phyloP scores from a whole-genome alignment of 2,797 vertebrate species.

The Protonibea diacanthus region DNA sequence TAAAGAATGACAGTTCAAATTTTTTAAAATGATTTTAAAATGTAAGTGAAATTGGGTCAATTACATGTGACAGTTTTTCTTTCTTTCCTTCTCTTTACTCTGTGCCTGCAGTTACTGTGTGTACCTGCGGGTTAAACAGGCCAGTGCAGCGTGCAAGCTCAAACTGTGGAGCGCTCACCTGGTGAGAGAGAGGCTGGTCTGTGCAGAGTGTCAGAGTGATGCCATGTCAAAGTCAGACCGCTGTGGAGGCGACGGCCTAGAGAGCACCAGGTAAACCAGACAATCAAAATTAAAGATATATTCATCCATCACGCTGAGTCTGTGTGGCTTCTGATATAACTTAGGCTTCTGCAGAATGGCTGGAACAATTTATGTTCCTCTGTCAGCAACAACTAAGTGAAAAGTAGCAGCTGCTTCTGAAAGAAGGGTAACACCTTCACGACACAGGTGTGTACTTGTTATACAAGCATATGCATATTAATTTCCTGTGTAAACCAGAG shows the following conservation, averaged over 20 bases:
- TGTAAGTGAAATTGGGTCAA: neutral
- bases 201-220: slow-evolving; percentile 86
- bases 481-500: neutral
- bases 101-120: slow-evolving; percentile 85
- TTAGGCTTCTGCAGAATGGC: neutral
- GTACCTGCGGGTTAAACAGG: slow-evolving; percentile 87
- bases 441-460: neutral
- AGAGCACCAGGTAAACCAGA: slow-evolving; percentile 82
- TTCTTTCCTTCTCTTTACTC: neutral
- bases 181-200: slow-evolving; percentile 82
- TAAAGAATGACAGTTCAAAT: neutral
- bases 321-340: neutral
- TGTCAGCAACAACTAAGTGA: neutral
- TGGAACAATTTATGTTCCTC: neutral
- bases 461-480: neutral
- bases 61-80: neutral
- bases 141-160: slow-evolving; percentile 81
- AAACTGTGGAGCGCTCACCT: slow-evolving; percentile 86
- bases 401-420: neutral
- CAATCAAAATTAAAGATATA: neutral
- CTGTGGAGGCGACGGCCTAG: slow-evolving; percentile 86
- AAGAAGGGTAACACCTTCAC: neutral
- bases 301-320: neutral
- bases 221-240: slow-evolving; percentile 76
- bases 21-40: too few relatives aligned